Base-by-base conservation (phyloP, 2,888 invertebrate species). In the Drosophila koepferae region DNA sequence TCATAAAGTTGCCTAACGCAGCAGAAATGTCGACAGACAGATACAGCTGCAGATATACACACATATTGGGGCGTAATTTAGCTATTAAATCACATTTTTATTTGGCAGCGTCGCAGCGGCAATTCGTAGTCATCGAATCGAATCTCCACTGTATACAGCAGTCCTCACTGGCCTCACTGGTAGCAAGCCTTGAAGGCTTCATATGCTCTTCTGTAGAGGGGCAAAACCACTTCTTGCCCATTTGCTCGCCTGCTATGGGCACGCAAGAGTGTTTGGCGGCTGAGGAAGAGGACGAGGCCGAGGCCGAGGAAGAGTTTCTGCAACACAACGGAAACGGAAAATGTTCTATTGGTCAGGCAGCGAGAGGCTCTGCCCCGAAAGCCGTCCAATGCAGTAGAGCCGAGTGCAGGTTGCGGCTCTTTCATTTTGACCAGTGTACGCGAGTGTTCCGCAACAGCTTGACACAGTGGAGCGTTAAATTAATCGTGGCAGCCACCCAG, bases 381-480 rank as follows among this genome's bases (percentile, higher is more conserved):
- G 28, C 14, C 28, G 14, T 20, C 75, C 85, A 73, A 71, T 77
- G 70, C 60, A 51, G 44, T 60, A 43, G 58, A 48, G 28, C 59
- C 62, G 48, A 55, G 58, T 74, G 62, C 69, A 63, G 73, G 68
- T 63, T 73, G 66, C 23, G 49, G 41, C 36, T 62, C 41, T 63
- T 44, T 44, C 56, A 43, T 69, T 60, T 69, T 40, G 56, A 28
- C 16, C 75, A 76, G 81, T 76, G 66, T 71, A 46, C 49, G 61
- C 44, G 55, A 38, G 38, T 46, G 48, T 49, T 46, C 80, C 72
- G 72, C 74, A 88, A 66, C 88, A 84, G 84, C 90, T 87, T 91
- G 88, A 82, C 83, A 91, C 92, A 90, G 79, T 86, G 90, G 81
- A 91, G 91, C 89, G 91, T 89, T 85, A 92, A 92, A 91, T 92